Percentiles rank a stretch among this genome's conserved stretches.
phyloP scores from a whole-genome alignment of 2,888 invertebrate species.

The Thecocarcelia acutangulata region DNA sequence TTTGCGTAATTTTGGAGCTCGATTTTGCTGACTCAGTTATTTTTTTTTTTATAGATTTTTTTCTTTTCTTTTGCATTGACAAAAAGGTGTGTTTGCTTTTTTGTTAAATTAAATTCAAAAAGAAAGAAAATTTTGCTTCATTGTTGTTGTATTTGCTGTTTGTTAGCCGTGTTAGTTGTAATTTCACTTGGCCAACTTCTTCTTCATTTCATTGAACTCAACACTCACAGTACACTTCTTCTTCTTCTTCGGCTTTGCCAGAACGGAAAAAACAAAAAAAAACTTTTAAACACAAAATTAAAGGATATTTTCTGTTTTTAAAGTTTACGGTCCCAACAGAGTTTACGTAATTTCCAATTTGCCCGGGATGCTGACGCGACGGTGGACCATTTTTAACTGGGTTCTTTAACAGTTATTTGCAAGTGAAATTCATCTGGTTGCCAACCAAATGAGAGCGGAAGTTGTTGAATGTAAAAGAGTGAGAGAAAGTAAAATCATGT shows the following conservation, averaged over 20 bases:
- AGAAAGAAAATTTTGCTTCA: constrained; percentile 8
- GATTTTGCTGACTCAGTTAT: no score
- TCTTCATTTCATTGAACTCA: constrained; percentile 44
- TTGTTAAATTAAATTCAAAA: neutral
- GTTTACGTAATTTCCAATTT: constrained; percentile 71
- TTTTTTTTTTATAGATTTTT: neutral
- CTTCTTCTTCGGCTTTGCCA: neutral
- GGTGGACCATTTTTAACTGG: constrained; percentile 81
- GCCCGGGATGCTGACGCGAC: constrained; percentile 79
- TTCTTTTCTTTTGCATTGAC: constrained; percentile 1
- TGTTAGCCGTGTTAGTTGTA: constrained; percentile 4
- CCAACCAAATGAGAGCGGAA: constrained; percentile 56
- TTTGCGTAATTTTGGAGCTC: neutral
- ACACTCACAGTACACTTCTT: constrained; percentile 35
- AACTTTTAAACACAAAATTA: constrained; percentile 60
- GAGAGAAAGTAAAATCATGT: neutral
- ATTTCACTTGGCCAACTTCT: constrained; percentile 35
- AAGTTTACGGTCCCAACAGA: constrained; percentile 56
- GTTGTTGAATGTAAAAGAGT: constrained; percentile 20
- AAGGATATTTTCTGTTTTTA: constrained; percentile 46
- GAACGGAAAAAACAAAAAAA: constrained; percentile 40
- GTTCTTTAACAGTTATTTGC: constrained; percentile 71
- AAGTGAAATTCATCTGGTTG: constrained; percentile 65
- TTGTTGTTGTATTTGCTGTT: constrained; percentile 28
- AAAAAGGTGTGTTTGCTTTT: constrained; percentile 29